A percentile compares a stretch with the other conserved stretches of the same genome.
These are phyloP conservation scores for Silvanus unidentatus DNA, from an alignment of 2,888 invertebrate genomes.

Conservation along the genomic window DNA sequence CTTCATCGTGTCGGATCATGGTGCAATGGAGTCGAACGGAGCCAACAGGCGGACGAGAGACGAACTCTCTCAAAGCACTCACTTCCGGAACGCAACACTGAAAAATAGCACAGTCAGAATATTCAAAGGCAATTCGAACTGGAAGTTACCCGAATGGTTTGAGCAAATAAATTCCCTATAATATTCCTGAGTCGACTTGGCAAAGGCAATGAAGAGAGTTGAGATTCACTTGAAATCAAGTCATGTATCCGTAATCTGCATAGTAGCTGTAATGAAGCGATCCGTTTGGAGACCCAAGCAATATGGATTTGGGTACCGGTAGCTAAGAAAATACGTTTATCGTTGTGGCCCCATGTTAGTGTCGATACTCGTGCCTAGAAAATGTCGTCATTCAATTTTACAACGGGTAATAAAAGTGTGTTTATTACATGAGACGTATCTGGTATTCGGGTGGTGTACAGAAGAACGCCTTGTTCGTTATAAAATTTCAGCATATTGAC, in stretches of 20 bases:
- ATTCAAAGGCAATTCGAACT: not conserved
- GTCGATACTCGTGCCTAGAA: conserved; percentile 79
- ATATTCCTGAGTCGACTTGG: conserved; percentile 82
- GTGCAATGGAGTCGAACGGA: conserved; percentile 92
- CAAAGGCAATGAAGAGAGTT: conserved; percentile 74
- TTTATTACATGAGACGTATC: conserved; percentile 47
- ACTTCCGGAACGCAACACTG: conserved; percentile 93
- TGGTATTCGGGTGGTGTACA: conserved; percentile 76
- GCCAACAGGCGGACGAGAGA: conserved; percentile 81
- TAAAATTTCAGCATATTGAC: conserved; percentile 88
- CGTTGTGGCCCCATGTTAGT: conserved; percentile 98
- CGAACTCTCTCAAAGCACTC: conserved; percentile 83
- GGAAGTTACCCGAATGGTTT: conserved; percentile 75
- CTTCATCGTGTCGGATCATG: conserved; percentile 89
- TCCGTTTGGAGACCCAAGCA: conserved; percentile 86
- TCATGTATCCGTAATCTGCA: conserved; percentile 78
- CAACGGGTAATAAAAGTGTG: not conserved
- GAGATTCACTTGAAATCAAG: conserved; percentile 66
- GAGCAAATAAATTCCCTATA: conserved; percentile 81
- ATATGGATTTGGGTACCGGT: conserved; percentile 88
- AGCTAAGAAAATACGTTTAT: conserved; percentile 88
- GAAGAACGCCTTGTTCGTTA: conserved; percentile 74
- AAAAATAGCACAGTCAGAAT: conserved; percentile 13
- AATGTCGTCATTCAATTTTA: conserved; percentile 10
- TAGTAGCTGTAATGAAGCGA: conserved; percentile 85